phyloP scores from a whole-genome alignment of 2,113 vertebrate genomes.

The Uria lomvia region DNA sequence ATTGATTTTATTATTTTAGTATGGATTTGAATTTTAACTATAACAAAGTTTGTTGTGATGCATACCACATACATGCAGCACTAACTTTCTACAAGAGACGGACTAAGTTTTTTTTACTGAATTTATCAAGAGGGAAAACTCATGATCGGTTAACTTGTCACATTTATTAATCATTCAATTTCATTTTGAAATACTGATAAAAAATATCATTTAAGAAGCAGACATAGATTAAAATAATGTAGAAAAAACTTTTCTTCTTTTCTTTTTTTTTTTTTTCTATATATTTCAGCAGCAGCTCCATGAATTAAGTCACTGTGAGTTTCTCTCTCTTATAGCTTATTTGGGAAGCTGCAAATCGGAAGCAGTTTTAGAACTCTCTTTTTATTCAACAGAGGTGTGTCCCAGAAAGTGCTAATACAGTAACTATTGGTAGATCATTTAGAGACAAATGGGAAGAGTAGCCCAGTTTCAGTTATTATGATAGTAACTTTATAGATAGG shows the following conservation, averaged over 20 bases:
- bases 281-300: not conserved
- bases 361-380: not conserved
- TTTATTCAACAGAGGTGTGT: not conserved
- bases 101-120: not conserved
- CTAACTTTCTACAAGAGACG: not conserved
- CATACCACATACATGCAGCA: not conserved
- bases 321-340: not conserved
- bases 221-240: not conserved
- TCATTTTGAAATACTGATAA: not conserved
- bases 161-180: not conserved
- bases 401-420: not conserved
- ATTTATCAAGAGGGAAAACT: not conserved
- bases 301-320: not conserved
- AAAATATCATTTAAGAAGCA: not conserved
- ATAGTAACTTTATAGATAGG: not conserved
- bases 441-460: not conserved
- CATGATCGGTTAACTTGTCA: not conserved
- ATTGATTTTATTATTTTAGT: not conserved
- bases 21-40: not conserved
- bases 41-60: not conserved
- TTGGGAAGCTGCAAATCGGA: not conserved
- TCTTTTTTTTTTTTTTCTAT: not conserved
- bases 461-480: not conserved
- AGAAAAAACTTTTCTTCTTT: not conserved
- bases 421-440: not conserved